Conservation (phyloP, 1,140 invertebrate genomes). For the Conus ventricosus region DNA sequence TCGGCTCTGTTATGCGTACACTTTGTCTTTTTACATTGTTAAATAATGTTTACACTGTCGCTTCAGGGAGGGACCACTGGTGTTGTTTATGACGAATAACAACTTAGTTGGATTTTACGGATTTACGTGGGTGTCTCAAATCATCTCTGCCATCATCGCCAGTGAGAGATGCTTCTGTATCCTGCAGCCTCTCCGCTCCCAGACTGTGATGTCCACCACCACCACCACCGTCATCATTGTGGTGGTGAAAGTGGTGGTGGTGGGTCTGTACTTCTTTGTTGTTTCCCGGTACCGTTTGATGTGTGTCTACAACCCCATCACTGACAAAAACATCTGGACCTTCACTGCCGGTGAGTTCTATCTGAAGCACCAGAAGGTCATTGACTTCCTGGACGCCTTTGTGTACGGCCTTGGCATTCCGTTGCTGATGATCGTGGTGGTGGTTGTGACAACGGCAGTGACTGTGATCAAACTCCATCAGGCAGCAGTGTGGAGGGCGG, state of each 20-base stretch:
- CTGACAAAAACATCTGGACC: too few species aligned
- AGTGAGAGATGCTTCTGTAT: slow-evolving; percentile 33
- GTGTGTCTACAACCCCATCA: background rate
- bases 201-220: background rate
- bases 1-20: too few species aligned
- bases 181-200: background rate
- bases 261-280: background rate
- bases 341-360: background rate
- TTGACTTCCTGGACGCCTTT: background rate
- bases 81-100: background rate
- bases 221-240: slow-evolving; percentile 5
- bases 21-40: too few species aligned
- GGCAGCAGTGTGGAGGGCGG: background rate
- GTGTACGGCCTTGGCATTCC: background rate
- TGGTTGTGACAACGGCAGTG: background rate
- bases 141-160: slow-evolving; percentile 19
- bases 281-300: background rate
- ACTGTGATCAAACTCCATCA: background rate
- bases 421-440: background rate
- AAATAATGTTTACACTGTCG: too few species aligned
- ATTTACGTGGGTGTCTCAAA: background rate
- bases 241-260: background rate
- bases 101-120: slow-evolving; percentile 2
- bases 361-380: background rate
- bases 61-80: background rate